Evolutionary conservation across 2,888 invertebrate species (phyloP).

Genomic region (Acrocyrtus sp.): DNA sequence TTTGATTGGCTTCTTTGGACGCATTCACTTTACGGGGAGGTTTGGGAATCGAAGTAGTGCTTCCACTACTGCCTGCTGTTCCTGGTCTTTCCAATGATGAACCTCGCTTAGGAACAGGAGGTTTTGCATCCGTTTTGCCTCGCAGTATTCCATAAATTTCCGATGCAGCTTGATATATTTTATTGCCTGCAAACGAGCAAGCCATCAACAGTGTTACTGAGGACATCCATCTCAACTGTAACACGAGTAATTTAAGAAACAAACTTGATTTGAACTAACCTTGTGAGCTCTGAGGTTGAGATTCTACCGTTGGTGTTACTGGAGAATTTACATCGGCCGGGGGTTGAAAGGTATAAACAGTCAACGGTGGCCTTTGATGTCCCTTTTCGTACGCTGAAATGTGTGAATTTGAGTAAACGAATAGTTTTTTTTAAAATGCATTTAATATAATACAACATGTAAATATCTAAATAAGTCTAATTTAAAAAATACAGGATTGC

Average conservation of each 20-base stretch:
- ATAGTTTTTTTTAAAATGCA: too few relatives aligned
- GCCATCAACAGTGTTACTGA: neutral
- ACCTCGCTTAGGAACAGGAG: constrained; percentile 83
- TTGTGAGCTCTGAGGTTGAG: constrained; percentile 62
- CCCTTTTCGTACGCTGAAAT: constrained; percentile 82
- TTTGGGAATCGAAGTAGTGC: constrained; percentile 42
- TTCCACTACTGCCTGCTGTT: constrained; percentile 48
- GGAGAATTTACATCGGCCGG: constrained; percentile 70
- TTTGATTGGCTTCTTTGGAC: constrained; percentile 32
- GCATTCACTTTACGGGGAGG: constrained; percentile 50
- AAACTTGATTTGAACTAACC: too few relatives aligned
- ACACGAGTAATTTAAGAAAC: too few relatives aligned
- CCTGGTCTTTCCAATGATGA: constrained; percentile 85
- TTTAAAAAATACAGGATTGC: neutral
- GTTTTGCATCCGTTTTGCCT: constrained; percentile 68
- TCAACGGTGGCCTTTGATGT: constrained; percentile 84
- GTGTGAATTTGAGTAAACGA: neutral
- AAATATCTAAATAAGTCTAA: too few relatives aligned
- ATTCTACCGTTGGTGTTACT: constrained; percentile 64
- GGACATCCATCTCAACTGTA: neutral
- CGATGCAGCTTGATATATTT: constrained; percentile 61
- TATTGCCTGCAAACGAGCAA: constrained; percentile 19
- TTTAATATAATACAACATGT: too few relatives aligned
- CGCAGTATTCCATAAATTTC: constrained; percentile 60
- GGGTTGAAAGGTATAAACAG: constrained; percentile 88